Conservation (phyloP, 2,888 invertebrate species). For the Allygus modestus region DNA sequence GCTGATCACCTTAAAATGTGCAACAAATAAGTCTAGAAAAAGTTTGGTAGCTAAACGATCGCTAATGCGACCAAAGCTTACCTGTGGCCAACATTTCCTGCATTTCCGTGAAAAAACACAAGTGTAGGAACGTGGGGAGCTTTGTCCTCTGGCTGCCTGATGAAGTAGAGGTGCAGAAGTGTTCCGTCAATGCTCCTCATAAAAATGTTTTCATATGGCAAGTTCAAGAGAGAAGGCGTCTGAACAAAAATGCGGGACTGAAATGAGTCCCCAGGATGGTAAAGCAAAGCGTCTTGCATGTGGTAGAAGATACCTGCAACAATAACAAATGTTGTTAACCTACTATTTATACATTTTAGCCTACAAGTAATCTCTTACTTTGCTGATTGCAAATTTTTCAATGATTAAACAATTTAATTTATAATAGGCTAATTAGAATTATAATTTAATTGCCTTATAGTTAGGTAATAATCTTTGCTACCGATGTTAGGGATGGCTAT, state of each 20-base stretch:
- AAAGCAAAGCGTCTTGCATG: conserved; percentile 91
- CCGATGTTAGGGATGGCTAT: too few species aligned
- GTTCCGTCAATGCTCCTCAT: conserved; percentile 87
- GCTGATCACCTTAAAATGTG: too few species aligned
- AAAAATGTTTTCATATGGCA: conserved; percentile 91
- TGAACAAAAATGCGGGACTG: conserved; percentile 93
- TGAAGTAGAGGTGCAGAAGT: conserved; percentile 88
- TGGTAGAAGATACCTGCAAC: conserved; percentile 87
- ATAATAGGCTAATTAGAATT: too few species aligned
- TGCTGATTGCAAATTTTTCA: too few species aligned
- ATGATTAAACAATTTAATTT: too few species aligned
- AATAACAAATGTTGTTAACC: conserved; percentile 26
- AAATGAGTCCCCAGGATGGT: conserved; percentile 92
- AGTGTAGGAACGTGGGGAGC: conserved; percentile 87
- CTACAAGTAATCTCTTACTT: too few species aligned
- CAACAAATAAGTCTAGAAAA: too few species aligned
- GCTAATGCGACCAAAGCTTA: conserved; percentile 72
- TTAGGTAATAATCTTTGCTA: too few species aligned
- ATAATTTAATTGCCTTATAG: too few species aligned
- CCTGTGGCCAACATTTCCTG: conserved; percentile 97
- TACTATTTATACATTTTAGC: conserved; percentile 8
- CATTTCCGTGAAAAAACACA: conserved; percentile 96
- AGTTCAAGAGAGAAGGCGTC: conserved; percentile 89
- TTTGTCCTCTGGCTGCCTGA: conserved; percentile 84
- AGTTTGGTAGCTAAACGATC: too few species aligned